Evolutionary conservation across 2,888 invertebrate species (phyloP).

Genomic region (Brenthis ino): DNA sequence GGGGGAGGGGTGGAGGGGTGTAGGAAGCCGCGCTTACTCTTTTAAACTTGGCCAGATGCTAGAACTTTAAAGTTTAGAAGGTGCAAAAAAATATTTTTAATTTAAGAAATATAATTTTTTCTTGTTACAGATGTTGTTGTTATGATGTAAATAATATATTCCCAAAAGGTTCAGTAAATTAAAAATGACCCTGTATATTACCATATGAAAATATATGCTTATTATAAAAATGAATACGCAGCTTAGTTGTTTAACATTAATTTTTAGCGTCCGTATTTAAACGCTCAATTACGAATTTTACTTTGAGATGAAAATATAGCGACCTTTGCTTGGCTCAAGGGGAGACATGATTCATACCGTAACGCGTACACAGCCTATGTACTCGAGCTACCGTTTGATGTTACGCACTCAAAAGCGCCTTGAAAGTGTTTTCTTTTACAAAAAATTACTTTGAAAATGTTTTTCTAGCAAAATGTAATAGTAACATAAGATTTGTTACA

Average conservation of each 20-base stretch:
- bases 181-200: too few species aligned
- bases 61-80: too few species aligned
- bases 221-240: neutral
- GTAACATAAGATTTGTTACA: constrained; percentile 64
- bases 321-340: constrained; percentile 20
- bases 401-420: constrained; percentile 39
- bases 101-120: too few species aligned
- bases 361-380: constrained; percentile 26
- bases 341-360: constrained; percentile 30
- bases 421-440: constrained; percentile 29
- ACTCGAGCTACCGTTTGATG: constrained; percentile 39
- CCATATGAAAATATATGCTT: neutral
- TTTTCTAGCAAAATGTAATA: constrained; percentile 49
- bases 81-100: too few species aligned
- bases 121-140: too few species aligned
- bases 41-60: too few species aligned
- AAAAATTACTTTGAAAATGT: constrained; percentile 43
- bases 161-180: too few species aligned
- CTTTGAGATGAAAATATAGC: constrained; percentile 24
- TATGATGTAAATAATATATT: too few species aligned
- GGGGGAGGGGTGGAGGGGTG: too few species aligned
- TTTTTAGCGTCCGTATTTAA: neutral
- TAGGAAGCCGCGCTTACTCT: too few species aligned
- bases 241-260: neutral
- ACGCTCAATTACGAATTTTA: constrained; percentile 7